These are phyloP conservation scores for Carterocephalus palaemon DNA, from an alignment of 2,888 invertebrate species.

Conservation along the genomic window DNA sequence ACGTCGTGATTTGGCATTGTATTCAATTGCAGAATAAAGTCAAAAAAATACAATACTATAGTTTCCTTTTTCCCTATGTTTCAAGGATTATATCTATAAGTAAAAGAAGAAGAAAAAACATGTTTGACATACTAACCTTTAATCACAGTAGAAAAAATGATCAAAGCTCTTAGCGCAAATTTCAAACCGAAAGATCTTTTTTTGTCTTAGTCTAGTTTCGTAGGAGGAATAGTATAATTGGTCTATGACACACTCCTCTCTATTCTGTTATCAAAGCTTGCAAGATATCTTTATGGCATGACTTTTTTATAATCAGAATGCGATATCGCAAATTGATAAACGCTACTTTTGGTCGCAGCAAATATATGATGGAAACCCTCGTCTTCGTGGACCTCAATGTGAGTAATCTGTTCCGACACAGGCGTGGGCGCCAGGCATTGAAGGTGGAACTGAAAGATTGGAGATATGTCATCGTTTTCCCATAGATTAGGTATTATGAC, in stretches of 20 bases:
- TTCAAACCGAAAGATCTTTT: too few relatives aligned
- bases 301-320: slow-evolving; percentile 14
- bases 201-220: too few relatives aligned
- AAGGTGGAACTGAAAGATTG: slow-evolving; percentile 31
- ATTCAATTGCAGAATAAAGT: slow-evolving; percentile 5
- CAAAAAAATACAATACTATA: not conserved
- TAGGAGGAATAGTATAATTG: too few relatives aligned
- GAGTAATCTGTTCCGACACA: slow-evolving; percentile 27
- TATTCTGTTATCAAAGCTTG: too few relatives aligned
- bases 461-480: slow-evolving; percentile 18
- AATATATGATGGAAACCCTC: slow-evolving; percentile 37
- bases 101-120: too few relatives aligned
- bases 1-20: slow-evolving; percentile 6
- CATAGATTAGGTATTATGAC: slow-evolving; percentile 26
- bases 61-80: not conserved
- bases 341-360: slow-evolving; percentile 27
- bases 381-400: slow-evolving; percentile 38
- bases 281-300: slow-evolving; percentile 11
- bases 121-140: too few relatives aligned
- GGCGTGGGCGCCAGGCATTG: slow-evolving; percentile 23
- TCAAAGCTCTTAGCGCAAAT: too few relatives aligned
- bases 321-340: slow-evolving; percentile 29
- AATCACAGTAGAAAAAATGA: too few relatives aligned
- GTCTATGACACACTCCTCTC: too few relatives aligned
- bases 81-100: too few relatives aligned